Percentiles rank a stretch among this genome's conserved stretches.
Evolutionary conservation across 1,140 invertebrate species (phyloP).

Genomic region (Temnothorax curvispinosus): DNA sequence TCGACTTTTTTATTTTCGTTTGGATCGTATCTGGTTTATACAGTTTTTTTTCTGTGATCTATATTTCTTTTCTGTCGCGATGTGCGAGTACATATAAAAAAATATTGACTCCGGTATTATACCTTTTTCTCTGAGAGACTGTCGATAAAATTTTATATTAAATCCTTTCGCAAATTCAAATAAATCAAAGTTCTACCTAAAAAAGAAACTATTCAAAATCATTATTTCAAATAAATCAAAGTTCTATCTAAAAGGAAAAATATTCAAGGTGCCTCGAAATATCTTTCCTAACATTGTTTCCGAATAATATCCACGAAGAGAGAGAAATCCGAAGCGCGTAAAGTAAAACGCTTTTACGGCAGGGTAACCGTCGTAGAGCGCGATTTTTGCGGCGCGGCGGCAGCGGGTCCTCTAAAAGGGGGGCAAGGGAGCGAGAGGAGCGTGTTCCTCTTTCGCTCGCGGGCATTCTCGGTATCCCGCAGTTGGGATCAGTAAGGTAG

Average conservation of each 20-base stretch:
- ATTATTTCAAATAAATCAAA: not conserved
- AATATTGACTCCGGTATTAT: not conserved
- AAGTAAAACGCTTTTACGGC: not conserved
- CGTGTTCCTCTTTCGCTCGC: slow-evolving; percentile 5
- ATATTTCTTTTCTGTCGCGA: not conserved
- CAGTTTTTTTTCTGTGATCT: not conserved
- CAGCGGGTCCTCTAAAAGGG: not conserved
- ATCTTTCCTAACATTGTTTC: not conserved
- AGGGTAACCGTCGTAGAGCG: too few species aligned
- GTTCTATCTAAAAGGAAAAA: not conserved
- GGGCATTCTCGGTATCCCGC: slow-evolving; percentile 51
- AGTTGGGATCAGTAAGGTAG: slow-evolving; percentile 74
- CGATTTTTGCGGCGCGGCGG: not conserved
- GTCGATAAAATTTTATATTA: not conserved
- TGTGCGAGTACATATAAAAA: not conserved
- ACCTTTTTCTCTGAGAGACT: not conserved
- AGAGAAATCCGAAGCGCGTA: not conserved
- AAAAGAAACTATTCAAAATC: not conserved
- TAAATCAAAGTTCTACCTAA: not conserved
- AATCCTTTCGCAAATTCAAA: not conserved
- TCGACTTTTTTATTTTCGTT: not conserved
- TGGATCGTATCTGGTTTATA: not conserved
- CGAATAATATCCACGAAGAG: not conserved
- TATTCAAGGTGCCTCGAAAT: not conserved
- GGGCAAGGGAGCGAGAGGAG: not conserved